Evolutionary conservation across 2,888 invertebrate species (phyloP), one percentile per base, ranked within the genome.

Genomic region (Drosophila paramelanica): DNA sequence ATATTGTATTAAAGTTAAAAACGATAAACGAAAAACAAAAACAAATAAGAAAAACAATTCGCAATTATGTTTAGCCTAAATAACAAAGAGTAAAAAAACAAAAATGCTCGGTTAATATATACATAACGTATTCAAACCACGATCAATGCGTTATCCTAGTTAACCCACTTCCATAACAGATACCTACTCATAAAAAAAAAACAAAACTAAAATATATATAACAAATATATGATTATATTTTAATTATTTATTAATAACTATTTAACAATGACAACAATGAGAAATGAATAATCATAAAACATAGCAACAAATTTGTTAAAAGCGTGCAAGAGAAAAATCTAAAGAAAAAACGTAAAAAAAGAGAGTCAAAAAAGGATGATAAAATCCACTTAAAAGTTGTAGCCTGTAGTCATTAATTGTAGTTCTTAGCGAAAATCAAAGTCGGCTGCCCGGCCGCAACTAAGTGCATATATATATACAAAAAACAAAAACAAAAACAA

Each of bases 361-460:
- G 5, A 46, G 13, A 14, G n/a, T 31, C 6, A 36, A 14, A 38
- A 3, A 47, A 50, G 27, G 52, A 59, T 55, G 50, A 60, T 47
- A 55, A 39, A 42, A 49, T 67, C 56, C 53, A 70, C 74, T 81
- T 83, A 77, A 79, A 68, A 84, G 83, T 80, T 87, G 80, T 87
- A 85, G 85, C 76, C 67, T 79, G 67, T 88, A 88, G 86, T 88
- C 84, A 87, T 88, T 88, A 86, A 85, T 85, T 82, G 79, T 87
- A 86, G 85, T 74, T 85, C 67, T 77, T 86, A 86, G 84, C 76
- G 66, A 88, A 87, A 83, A 80, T 75, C 73, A 71, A 81, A 84
- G 79, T 81, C 81, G 84, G 84, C 77, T 55, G 69, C 57, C 36
- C 36, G 11, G 69, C 81, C 84, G 84, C 84, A 81, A 79, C 82